phyloP scores from a whole-genome alignment of 2,113 vertebrate species.

The Seriola dumerili region DNA sequence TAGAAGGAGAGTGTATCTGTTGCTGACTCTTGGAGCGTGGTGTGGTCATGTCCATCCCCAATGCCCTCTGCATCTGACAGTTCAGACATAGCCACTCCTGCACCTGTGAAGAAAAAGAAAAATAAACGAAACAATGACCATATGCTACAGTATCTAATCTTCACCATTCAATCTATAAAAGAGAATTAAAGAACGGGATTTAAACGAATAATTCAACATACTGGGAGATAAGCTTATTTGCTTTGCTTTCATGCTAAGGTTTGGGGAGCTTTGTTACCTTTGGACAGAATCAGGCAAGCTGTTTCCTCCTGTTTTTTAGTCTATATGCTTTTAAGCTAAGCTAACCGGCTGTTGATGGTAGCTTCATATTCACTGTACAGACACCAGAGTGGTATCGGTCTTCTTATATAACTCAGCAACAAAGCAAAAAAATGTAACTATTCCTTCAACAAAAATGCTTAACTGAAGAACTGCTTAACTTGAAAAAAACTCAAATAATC shows the following conservation, averaged over 20 bases:
- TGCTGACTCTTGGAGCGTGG: slow-evolving; percentile 98
- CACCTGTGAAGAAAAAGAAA: slow-evolving; percentile 84
- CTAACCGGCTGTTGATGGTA: background rate
- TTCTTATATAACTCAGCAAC: background rate
- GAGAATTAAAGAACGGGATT: background rate
- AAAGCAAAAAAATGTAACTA: background rate
- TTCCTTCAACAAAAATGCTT: background rate
- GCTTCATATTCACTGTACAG: background rate
- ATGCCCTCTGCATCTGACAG: slow-evolving; percentile 99
- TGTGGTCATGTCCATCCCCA: slow-evolving; percentile 99
- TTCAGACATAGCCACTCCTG: slow-evolving; percentile 99
- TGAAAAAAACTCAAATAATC: too few relatives aligned
- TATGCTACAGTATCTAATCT: background rate
- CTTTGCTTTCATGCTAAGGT: background rate
- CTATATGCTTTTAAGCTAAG: too few relatives aligned
- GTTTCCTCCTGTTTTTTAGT: background rate
- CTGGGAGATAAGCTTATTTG: background rate
- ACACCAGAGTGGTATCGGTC: background rate
- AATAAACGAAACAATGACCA: slow-evolving; percentile 29
- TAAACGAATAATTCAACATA: background rate
- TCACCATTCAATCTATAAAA: background rate
- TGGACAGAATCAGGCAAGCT: background rate
- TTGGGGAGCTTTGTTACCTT: background rate
- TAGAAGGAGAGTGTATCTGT: slow-evolving; percentile 93
- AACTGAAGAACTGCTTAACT: too few relatives aligned